Percentiles rank a stretch among this genome's conserved stretches.
phyloP scores from a whole-genome alignment of 2,113 vertebrate genomes.

The Strigops habroptila region DNA sequence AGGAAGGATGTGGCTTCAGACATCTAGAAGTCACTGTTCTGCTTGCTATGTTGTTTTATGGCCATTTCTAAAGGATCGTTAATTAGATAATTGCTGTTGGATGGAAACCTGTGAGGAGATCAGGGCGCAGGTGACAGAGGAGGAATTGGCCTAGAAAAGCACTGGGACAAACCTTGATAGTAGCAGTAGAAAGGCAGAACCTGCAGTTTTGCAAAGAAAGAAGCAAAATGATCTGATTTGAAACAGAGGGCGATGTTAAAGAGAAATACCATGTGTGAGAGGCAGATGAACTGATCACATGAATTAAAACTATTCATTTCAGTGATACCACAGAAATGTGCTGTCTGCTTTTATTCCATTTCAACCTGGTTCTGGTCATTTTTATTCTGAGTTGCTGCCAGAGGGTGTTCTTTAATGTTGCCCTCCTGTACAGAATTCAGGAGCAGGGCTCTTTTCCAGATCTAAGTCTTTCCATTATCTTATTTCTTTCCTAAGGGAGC shows the following conservation, averaged over 20 bases:
- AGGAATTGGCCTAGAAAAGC: background rate
- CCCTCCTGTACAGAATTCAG: background rate
- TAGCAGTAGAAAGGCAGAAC: background rate
- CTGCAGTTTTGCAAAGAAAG: background rate
- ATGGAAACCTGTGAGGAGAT: background rate
- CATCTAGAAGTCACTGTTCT: background rate
- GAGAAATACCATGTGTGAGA: background rate
- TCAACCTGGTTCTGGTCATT: background rate
- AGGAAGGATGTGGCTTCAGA: background rate
- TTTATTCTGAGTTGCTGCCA: background rate
- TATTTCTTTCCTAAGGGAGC: constrained; percentile 21
- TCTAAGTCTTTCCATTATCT: constrained; percentile 27
- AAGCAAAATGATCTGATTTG: background rate
- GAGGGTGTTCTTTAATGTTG: background rate
- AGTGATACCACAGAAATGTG: background rate
- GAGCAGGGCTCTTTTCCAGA: background rate
- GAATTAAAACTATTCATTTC: background rate
- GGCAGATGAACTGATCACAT: background rate
- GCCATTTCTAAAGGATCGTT: background rate
- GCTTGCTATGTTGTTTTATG: background rate
- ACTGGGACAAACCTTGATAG: background rate
- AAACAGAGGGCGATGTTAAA: background rate
- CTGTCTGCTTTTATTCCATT: background rate
- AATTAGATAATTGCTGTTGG: background rate
- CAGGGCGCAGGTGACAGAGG: background rate